Conservation (phyloP, 2,113 vertebrate genomes). For the Crotophaga sulcirostris region DNA sequence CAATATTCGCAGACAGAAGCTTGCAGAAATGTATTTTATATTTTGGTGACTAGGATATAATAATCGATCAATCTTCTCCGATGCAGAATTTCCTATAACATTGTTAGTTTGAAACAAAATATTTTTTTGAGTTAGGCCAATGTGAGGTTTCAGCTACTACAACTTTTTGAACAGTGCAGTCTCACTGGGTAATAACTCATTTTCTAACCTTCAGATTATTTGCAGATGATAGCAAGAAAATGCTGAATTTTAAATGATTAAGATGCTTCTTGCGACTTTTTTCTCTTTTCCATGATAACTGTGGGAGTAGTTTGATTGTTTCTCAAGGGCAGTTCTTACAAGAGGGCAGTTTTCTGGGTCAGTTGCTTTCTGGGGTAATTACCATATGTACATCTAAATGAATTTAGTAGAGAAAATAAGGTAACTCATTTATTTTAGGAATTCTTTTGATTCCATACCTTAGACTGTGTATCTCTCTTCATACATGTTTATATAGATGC, state of each 20-base stretch:
- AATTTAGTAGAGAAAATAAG: not conserved
- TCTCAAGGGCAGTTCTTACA: not conserved
- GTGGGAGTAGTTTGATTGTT: not conserved
- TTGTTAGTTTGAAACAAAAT: not conserved
- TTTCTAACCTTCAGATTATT: not conserved
- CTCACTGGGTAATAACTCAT: not conserved
- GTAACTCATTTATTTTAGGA: not conserved
- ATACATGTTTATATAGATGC: not conserved
- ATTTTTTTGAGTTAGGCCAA: not conserved
- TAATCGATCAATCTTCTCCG: not conserved
- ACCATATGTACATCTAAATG: not conserved
- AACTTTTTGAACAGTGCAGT: not conserved
- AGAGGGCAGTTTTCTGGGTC: not conserved
- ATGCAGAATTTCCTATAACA: not conserved
- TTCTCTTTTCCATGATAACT: not conserved
- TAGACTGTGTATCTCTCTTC: not conserved
- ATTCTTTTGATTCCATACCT: not conserved
- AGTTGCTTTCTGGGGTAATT: not conserved
- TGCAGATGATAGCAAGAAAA: not conserved
- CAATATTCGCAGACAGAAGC: not conserved
- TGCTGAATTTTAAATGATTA: not conserved
- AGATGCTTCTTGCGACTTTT: not conserved
- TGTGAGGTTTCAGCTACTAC: not conserved
- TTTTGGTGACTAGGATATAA: not conserved
- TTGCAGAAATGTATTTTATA: not conserved